Conservation (phyloP, 1,140 invertebrate species). For the Drusus annulatus region DNA sequence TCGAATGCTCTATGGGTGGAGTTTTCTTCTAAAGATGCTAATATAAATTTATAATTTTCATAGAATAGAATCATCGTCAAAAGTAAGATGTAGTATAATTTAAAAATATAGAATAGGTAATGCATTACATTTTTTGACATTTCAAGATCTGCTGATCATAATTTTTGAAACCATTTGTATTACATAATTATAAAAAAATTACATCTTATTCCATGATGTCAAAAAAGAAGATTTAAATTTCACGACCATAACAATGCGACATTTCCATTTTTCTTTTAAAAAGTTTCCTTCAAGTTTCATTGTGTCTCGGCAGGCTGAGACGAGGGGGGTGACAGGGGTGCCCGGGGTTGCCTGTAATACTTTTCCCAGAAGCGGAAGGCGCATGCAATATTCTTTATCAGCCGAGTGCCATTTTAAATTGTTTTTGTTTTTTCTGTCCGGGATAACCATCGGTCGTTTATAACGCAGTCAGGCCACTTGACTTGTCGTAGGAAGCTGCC, state of each 20-base stretch:
- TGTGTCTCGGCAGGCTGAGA: not conserved
- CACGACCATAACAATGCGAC: slow-evolving; percentile 44
- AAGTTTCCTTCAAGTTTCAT: slow-evolving; percentile 38
- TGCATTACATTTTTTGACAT: no score
- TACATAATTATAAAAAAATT: slow-evolving; percentile 34
- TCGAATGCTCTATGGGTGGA: no score
- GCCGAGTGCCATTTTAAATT: slow-evolving; percentile 51
- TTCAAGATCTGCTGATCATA: not conserved
- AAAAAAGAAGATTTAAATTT: slow-evolving; percentile 46
- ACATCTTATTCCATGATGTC: slow-evolving; percentile 28
- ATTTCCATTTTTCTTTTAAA: slow-evolving; percentile 43
- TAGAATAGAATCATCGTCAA: no score
- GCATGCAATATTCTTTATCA: slow-evolving; percentile 47
- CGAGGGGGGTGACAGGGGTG: not conserved
- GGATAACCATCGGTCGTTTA: slow-evolving; percentile 57
- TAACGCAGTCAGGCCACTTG: slow-evolving; percentile 42
- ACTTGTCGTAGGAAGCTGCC: slow-evolving; percentile 26
- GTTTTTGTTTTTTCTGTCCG: slow-evolving; percentile 50
- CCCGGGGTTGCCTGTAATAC: slow-evolving; percentile 6
- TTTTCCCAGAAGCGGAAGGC: not conserved
- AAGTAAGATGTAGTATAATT: no score
- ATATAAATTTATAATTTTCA: no score
- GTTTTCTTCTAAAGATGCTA: no score
- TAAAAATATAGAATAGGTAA: no score
- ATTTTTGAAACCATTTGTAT: slow-evolving; percentile 25